Evolutionary conservation across 2,113 vertebrate genomes (phyloP), one percentile per base, ranked within the genome.

Genomic region (Meriones unguiculatus): DNA sequence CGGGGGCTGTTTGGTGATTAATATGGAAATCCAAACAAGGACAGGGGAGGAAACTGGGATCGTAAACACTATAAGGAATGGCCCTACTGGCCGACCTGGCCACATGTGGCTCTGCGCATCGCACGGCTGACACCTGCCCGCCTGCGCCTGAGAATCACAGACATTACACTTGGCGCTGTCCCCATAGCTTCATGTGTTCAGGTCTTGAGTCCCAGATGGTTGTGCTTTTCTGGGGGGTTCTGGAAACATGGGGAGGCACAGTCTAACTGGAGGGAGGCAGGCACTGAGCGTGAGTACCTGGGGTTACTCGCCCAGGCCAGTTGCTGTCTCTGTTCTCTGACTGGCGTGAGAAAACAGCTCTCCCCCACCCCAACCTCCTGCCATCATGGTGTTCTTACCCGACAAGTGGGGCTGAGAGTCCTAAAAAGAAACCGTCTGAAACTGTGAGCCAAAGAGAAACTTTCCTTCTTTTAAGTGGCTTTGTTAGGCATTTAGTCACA

Each of bases 81-180:
- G 6, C 15, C 12, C 32, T 59, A 50, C 11, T 2, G 15, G 84
- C 54, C 13, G 0, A 7, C 41, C 25, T 10, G 4, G 64, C 65
- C 30, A 32, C 24, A 32, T 1, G 1, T 20, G 75, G 75, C 69
- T 46, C 28, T 41, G 4, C 22, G 30, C 38, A 13, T 20, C 69
- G 38, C 62, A 0, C 8, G 10, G 20, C 54, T 10, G 7, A 9
- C 0, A 7, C 52, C 28, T 38, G 5, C 38, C 50, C 50, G 57
- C 9, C 0, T 0, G 0, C 5, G 8, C 22, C 72, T 13, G 28
- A 3, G 9, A 28, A 32, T 59, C 6, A 4, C n/a, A 14, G 3
- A 17, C 1, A 7, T 18, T 30, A 7, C 7, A 57, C 18, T 46
- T 8, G n/a, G 32, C 24, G 50, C 28, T 65, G 18, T 30, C 30